Conservation (phyloP, 2,113 vertebrate genomes). For the Eretmodus cyanostictus region DNA sequence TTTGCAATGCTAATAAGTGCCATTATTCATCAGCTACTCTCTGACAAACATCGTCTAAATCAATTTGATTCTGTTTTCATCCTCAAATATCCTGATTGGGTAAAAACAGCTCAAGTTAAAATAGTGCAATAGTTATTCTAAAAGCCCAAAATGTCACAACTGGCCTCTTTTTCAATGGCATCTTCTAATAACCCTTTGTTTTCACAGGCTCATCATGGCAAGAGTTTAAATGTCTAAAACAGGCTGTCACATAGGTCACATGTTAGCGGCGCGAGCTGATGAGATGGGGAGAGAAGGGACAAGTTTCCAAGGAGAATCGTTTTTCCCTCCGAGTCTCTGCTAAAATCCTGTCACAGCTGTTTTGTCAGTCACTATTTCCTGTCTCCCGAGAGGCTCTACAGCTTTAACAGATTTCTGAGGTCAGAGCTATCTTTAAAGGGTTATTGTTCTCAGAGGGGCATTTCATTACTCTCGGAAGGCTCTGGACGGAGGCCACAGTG, state of each 20-base stretch:
- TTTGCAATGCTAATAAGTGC: not conserved
- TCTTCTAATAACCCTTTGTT: not conserved
- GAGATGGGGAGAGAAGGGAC: not conserved
- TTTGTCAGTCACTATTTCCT: slow-evolving; percentile 16
- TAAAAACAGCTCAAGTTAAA: not conserved
- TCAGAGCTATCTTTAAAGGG: not conserved
- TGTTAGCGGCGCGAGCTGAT: not conserved
- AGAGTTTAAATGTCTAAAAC: slow-evolving; percentile 6
- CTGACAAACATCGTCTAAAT: not conserved
- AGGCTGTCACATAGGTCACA: not conserved
- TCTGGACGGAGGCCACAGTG: not conserved
- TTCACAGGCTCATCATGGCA: not conserved
- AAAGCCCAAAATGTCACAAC: not conserved
- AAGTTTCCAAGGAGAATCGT: not conserved
- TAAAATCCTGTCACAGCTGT: not conserved
- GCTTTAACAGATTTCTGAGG: slow-evolving; percentile 4
- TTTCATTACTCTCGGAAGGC: not conserved
- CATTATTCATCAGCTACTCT: not conserved
- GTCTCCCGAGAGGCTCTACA: not conserved
- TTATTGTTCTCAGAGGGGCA: not conserved
- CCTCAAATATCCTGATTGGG: not conserved
- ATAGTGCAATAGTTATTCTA: not conserved
- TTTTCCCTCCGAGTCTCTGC: not conserved
- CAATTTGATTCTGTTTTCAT: not conserved
- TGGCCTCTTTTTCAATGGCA: not conserved